Percentiles rank a stretch among this genome's conserved stretches.
Conservation (phyloP, 2,113 vertebrate species). For the Nothoprocta pentlandii region DNA sequence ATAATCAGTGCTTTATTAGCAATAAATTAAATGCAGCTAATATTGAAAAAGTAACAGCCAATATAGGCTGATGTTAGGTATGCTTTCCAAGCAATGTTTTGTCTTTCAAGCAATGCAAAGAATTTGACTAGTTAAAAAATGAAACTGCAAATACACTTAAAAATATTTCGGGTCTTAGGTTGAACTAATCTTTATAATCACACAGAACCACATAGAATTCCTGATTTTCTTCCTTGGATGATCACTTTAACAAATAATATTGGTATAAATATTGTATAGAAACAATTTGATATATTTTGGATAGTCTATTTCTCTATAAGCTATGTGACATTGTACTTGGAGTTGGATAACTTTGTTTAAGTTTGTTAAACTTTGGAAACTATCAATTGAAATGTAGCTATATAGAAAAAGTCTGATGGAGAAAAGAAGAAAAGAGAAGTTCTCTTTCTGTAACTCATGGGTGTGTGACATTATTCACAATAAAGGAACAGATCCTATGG, state of each 20-base stretch:
- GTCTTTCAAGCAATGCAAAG: background rate
- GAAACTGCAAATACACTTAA: background rate
- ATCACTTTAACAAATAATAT: background rate
- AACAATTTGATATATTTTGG: rapidly evolving
- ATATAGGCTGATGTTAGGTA: background rate
- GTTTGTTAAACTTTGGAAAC: background rate
- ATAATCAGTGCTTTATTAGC: background rate
- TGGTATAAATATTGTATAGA: background rate
- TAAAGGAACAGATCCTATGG: slow-evolving; percentile 50
- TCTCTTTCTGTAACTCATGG: background rate
- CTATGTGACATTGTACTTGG: background rate
- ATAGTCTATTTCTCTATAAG: background rate
- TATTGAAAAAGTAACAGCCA: background rate
- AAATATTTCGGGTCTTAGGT: background rate
- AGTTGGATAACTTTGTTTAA: background rate
- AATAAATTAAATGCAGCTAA: background rate
- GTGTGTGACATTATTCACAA: slow-evolving; percentile 4
- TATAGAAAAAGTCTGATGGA: background rate
- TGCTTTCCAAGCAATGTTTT: background rate
- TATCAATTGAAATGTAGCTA: background rate
- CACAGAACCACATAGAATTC: background rate
- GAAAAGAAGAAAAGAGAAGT: background rate
- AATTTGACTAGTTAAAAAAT: background rate
- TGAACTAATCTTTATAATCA: background rate
- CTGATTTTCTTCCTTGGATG: background rate